Evolutionary conservation across 2,797 vertebrate species (phyloP).

Genomic region (Mycteria americana): DNA sequence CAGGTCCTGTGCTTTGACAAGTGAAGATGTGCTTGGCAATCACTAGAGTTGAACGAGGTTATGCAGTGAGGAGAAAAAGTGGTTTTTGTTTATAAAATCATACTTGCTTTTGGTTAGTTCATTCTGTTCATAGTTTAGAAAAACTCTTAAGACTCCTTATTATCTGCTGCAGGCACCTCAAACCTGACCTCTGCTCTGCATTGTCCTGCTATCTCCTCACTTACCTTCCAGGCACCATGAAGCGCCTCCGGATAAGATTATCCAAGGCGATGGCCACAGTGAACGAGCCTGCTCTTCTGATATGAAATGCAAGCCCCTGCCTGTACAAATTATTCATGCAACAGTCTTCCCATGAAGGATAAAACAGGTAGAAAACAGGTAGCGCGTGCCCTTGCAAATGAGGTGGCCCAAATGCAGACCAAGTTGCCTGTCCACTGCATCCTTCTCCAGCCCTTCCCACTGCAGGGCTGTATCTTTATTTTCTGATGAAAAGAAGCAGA

Average conservation of each 20-base stretch:
- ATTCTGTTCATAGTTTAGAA: neutral
- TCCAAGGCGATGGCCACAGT: accelerated
- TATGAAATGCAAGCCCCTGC: neutral
- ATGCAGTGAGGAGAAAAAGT: accelerated
- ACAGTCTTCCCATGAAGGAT: accelerated
- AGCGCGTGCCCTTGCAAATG: accelerated
- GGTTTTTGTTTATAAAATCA: neutral
- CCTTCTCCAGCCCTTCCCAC: neutral
- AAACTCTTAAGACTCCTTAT: neutral
- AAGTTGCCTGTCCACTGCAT: accelerated
- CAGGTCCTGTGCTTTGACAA: neutral
- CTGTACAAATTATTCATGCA: neutral
- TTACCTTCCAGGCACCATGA: neutral
- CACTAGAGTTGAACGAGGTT: accelerated
- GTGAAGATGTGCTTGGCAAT: neutral
- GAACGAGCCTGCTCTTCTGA: neutral
- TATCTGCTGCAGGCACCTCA: neutral
- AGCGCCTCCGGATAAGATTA: neutral
- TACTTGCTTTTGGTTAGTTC: neutral
- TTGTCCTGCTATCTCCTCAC: neutral
- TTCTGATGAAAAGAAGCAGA: neutral
- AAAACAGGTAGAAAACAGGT: accelerated
- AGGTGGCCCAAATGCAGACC: neutral
- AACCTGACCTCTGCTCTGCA: constrained; percentile 29
- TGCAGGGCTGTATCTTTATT: neutral